Percentiles rank a stretch among this genome's conserved stretches.
These are phyloP conservation scores for Drosophila pallidifrons DNA, from an alignment of 1,140 invertebrate genomes.

Conservation along the genomic window DNA sequence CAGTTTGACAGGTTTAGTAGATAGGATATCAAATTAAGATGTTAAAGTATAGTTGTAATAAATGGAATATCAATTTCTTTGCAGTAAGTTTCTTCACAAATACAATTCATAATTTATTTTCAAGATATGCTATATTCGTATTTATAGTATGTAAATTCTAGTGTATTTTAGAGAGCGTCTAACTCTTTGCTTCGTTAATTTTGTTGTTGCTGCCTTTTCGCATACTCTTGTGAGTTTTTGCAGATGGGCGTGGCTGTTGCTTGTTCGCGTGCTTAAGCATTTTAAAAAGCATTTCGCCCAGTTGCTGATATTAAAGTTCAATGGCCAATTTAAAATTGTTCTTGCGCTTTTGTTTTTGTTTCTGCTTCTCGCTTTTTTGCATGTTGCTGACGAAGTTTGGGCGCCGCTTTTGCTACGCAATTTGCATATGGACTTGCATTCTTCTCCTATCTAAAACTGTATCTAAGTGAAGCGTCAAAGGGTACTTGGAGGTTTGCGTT, in stretches of 20 bases:
- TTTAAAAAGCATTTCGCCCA: conserved; percentile 59
- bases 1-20: too few relatives aligned
- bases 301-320: conserved; percentile 74
- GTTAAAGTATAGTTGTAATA: too few relatives aligned
- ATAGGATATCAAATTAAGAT: too few relatives aligned
- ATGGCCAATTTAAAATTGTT: conserved; percentile 68
- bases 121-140: too few relatives aligned
- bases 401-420: conserved; percentile 47
- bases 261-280: conserved; percentile 69
- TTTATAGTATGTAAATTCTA: not conserved
- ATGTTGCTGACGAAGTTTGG: conserved; percentile 38
- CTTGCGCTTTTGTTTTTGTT: conserved; percentile 10
- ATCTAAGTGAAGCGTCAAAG: not conserved
- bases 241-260: conserved; percentile 53
- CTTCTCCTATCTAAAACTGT: not conserved
- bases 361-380: conserved; percentile 44
- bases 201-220: not conserved
- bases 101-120: too few relatives aligned
- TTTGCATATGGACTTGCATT: conserved; percentile 1
- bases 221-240: conserved; percentile 36
- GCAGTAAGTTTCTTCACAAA: too few relatives aligned
- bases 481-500: not conserved
- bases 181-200: not conserved
- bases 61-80: too few relatives aligned
- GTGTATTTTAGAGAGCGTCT: not conserved